Conservation (phyloP, 2,888 invertebrate genomes). For the Malachius bipustulatus region DNA sequence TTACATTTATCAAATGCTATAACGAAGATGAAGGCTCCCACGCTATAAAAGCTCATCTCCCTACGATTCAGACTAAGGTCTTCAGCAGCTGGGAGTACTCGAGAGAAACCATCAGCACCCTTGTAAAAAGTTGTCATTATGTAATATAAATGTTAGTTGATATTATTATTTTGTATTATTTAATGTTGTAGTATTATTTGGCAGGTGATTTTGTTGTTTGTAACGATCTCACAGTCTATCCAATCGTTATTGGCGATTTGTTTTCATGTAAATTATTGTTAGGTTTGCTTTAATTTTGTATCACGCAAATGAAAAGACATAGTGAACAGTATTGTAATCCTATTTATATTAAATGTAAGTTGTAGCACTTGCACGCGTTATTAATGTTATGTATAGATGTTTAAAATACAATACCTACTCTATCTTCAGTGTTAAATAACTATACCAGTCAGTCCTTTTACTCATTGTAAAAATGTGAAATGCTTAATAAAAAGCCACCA, state of each 20-base stretch:
- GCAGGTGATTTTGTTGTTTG: slow-evolving; percentile 27
- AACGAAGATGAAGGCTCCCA: slow-evolving; percentile 66
- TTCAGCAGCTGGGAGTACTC: slow-evolving; percentile 2
- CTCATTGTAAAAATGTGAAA: too few relatives aligned
- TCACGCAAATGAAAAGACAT: slow-evolving; percentile 17
- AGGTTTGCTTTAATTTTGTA: slow-evolving; percentile 16
- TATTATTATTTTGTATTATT: slow-evolving; percentile 25
- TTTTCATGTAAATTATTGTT: slow-evolving; percentile 15
- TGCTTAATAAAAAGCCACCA: too few relatives aligned
- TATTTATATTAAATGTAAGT: slow-evolving; percentile 16
- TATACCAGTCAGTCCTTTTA: too few relatives aligned
- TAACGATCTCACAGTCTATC: slow-evolving; percentile 31
- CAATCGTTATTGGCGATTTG: slow-evolving; percentile 23
- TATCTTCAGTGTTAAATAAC: too few relatives aligned
- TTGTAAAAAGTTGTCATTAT: slow-evolving; percentile 34
- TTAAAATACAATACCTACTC: too few relatives aligned
- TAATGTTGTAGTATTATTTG: slow-evolving; percentile 16
- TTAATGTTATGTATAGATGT: slow-evolving; percentile 11
- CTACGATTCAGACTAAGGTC: slow-evolving; percentile 2
- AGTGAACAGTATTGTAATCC: slow-evolving; percentile 18
- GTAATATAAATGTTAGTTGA: slow-evolving; percentile 27
- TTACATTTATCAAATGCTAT: slow-evolving; percentile 80
- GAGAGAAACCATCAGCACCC: slow-evolving; percentile 26
- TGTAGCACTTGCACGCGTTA: slow-evolving; percentile 27
- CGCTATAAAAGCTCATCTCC: slow-evolving; percentile 40